These are phyloP conservation scores for Thomomys bottae DNA, from an alignment of 2,113 vertebrate species.

Conservation along the genomic window DNA sequence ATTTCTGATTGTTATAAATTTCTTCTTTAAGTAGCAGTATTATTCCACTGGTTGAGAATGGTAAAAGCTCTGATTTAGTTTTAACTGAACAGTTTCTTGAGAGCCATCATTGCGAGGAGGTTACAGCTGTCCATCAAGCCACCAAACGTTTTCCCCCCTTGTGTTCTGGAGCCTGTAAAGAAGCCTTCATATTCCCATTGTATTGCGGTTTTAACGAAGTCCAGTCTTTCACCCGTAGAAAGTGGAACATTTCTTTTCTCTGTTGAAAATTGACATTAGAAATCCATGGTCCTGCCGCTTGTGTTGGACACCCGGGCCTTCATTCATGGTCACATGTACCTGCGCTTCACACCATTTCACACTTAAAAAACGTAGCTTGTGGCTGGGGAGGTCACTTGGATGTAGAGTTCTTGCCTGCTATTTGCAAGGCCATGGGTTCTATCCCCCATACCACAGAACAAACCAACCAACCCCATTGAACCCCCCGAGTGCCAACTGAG, in stretches of 20 bases:
- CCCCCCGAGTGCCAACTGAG: neutral
- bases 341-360: neutral
- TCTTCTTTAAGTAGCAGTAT: constrained; percentile 47
- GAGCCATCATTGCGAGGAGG: neutral
- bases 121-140: constrained; percentile 7
- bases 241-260: constrained; percentile 26
- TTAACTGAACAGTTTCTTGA: constrained; percentile 29
- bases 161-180: rapidly evolving
- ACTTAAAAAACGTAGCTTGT: neutral
- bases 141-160: neutral
- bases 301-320: neutral
- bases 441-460: neutral
- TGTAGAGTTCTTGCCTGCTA: neutral
- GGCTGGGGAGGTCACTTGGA: neutral
- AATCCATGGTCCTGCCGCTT: neutral
- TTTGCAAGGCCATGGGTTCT: neutral
- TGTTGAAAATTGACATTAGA: constrained; percentile 16
- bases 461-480: neutral
- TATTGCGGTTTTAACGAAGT: neutral
- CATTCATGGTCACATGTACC: neutral
- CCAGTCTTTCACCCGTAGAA: neutral
- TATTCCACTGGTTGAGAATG: constrained; percentile 39
- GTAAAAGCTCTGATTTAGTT: constrained; percentile 28
- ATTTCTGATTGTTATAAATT: constrained; percentile 68
- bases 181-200: neutral